Conservation (phyloP, 1,140 invertebrate species). For the Megalonaias nervosa region DNA sequence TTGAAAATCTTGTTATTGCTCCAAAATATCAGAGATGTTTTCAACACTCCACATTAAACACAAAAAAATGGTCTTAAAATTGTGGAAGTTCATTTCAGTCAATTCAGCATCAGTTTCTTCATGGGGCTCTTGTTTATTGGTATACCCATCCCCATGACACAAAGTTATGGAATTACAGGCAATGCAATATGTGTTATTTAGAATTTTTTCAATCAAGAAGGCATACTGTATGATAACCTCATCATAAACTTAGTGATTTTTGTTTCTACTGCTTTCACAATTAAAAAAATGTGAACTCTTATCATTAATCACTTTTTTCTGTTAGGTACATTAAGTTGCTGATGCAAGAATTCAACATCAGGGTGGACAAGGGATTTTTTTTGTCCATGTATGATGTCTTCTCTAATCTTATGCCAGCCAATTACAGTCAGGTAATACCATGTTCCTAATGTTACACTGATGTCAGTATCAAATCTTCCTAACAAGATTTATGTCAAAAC, state of each 20-base stretch:
- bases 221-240: background rate
- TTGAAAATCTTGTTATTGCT: too few species aligned
- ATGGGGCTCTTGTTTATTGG: too few species aligned
- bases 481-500: background rate
- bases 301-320: conserved; percentile 38
- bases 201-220: too few species aligned
- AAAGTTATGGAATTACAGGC: too few species aligned
- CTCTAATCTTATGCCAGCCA: conserved; percentile 72
- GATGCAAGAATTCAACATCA: conserved; percentile 81
- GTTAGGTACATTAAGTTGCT: conserved; percentile 80
- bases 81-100: too few species aligned
- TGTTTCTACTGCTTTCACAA: background rate
- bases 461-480: background rate
- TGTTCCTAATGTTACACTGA: background rate
- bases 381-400: conserved; percentile 77
- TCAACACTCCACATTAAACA: too few species aligned
- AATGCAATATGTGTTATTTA: too few species aligned
- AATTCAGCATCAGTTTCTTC: too few species aligned
- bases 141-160: too few species aligned
- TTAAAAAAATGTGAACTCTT: background rate
- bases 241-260: background rate
- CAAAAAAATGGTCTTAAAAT: too few species aligned
- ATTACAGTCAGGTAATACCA: conserved; percentile 52
- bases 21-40: too few species aligned
- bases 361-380: conserved; percentile 83